Conservation (phyloP, 2,113 vertebrate genomes). For the Alethe castanea region DNA sequence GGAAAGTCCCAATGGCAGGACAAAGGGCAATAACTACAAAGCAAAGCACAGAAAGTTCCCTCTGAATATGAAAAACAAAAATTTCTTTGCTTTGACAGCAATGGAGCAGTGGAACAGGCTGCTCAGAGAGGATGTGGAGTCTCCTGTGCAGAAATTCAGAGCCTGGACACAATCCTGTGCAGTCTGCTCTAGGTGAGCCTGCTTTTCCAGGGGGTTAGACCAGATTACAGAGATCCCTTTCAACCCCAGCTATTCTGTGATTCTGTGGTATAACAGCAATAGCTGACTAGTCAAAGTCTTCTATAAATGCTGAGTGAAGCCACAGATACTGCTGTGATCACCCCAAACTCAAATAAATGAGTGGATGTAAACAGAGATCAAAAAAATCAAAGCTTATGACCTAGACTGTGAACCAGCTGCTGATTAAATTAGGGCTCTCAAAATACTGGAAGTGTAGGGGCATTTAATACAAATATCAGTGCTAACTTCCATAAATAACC, state of each 20-base stretch:
- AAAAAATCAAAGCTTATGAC: not conserved
- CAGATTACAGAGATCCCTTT: not conserved
- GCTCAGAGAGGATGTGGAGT: not conserved
- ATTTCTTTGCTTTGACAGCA: rapidly evolving
- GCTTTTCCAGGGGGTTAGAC: no score
- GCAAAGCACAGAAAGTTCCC: not conserved
- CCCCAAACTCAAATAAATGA: not conserved
- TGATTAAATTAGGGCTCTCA: not conserved
- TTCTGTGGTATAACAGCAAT: not conserved
- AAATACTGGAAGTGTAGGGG: not conserved
- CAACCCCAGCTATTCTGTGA: not conserved
- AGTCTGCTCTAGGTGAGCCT: not conserved
- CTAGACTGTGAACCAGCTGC: not conserved
- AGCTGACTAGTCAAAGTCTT: not conserved
- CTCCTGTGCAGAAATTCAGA: not conserved
- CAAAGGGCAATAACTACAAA: not conserved
- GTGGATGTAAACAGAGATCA: not conserved
- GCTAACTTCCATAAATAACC: not conserved
- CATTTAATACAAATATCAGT: not conserved
- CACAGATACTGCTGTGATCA: not conserved
- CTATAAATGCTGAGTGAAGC: not conserved
- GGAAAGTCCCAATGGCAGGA: not conserved
- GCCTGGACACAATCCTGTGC: not conserved
- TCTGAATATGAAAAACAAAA: not conserved
- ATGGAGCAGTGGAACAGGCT: not conserved